Percentiles rank a stretch among this genome's conserved stretches.
Conservation (phyloP, 2,888 invertebrate species). For the Lycaena phlaeas region DNA sequence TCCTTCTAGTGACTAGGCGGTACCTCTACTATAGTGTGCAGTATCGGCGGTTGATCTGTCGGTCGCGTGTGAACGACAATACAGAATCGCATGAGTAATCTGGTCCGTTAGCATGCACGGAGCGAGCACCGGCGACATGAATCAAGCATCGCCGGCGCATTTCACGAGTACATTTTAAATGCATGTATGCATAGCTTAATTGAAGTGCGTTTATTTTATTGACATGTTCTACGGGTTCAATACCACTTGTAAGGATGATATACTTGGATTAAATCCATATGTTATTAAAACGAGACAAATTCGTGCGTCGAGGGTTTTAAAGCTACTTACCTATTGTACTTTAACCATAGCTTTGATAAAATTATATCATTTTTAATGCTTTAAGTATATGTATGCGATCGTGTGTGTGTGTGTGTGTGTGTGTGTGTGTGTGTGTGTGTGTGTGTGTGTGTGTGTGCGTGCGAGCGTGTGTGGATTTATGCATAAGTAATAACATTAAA, state of each 20-base stretch:
- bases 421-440: too few species aligned
- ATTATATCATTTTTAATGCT: too few species aligned
- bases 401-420: too few species aligned
- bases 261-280: neutral
- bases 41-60: constrained; percentile 40
- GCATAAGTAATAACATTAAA: too few species aligned
- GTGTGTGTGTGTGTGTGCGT: too few species aligned
- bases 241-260: neutral
- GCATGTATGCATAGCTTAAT: constrained; percentile 18
- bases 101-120: constrained; percentile 48
- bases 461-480: too few species aligned
- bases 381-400: too few species aligned
- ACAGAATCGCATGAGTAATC: constrained; percentile 56
- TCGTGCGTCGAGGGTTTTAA: too few species aligned
- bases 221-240: neutral
- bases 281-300: too few species aligned
- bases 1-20: too few species aligned
- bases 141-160: constrained; percentile 17
- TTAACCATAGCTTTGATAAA: too few species aligned
- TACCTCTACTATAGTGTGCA: constrained; percentile 18
- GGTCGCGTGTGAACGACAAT: constrained; percentile 53
- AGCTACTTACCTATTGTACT: too few species aligned
- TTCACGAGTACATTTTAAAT: constrained; percentile 17
- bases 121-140: constrained; percentile 23
- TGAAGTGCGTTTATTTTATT: constrained; percentile 13